phyloP scores from a whole-genome alignment of 2,113 vertebrate genomes.

The Macroglossus sobrinus region DNA sequence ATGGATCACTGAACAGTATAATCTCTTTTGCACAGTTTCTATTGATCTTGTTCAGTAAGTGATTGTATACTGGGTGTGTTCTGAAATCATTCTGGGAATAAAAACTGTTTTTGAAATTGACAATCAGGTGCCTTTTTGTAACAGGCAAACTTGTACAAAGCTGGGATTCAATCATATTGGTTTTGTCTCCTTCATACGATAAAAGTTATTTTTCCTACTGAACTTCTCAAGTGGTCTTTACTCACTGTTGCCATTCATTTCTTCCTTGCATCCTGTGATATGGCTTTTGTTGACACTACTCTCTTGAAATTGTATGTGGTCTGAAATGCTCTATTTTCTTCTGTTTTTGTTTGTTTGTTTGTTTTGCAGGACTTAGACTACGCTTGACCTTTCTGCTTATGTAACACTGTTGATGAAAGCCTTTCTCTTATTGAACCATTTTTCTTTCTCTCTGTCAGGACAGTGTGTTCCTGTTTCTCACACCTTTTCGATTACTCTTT shows the following conservation, averaged over 20 bases:
- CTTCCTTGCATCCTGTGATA: background rate
- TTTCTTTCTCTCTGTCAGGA: background rate
- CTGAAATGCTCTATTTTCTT: background rate
- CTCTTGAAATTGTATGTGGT: background rate
- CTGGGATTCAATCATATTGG: background rate
- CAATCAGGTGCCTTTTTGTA: background rate
- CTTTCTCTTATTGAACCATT: constrained; percentile 1
- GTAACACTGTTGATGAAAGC: background rate
- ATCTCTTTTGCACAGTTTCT: constrained; percentile 54
- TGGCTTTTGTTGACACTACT: background rate
- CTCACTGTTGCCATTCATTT: background rate
- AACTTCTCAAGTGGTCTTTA: background rate
- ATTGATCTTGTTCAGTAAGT: constrained; percentile 61
- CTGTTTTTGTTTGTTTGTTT: background rate
- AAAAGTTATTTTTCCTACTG: background rate
- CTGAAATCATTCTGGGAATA: constrained; percentile 51
- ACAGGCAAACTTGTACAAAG: background rate
- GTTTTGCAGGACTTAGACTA: background rate
- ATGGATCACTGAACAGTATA: constrained; percentile 46
- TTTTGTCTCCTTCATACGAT: background rate
- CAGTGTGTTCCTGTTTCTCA: background rate
- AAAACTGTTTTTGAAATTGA: constrained; percentile 41
- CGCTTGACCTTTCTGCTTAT: background rate
- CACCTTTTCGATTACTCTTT: background rate
- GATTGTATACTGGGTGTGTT: constrained; percentile 33